These are phyloP conservation scores for Speoplatyrhinus poulsoni DNA, from an alignment of 2,113 vertebrate species.

Conservation along the genomic window DNA sequence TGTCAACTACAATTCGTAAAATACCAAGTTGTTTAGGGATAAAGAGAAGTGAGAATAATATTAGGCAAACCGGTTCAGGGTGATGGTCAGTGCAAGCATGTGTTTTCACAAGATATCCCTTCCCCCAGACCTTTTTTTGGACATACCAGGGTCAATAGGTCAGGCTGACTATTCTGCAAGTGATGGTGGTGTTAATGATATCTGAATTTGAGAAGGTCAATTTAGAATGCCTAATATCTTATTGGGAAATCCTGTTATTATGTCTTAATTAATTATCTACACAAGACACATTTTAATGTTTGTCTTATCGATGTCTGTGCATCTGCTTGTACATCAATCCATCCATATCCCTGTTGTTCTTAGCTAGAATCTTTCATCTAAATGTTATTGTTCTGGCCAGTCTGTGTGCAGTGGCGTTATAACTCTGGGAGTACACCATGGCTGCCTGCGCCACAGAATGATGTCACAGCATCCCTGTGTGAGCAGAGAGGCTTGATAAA, in stretches of 20 bases:
- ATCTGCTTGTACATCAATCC: neutral
- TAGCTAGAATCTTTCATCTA: constrained; percentile 17
- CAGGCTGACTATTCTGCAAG: constrained; percentile 33
- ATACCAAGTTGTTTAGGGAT: constrained; percentile 12
- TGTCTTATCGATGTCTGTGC: neutral
- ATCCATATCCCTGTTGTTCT: constrained; percentile 7
- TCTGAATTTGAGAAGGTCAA: constrained; percentile 8
- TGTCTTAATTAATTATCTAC: constrained; percentile 1
- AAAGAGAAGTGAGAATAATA: constrained; percentile 12
- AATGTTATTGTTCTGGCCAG: constrained; percentile 36
- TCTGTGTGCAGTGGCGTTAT: neutral
- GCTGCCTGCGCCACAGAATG: constrained; percentile 43
- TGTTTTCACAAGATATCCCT: constrained; percentile 17
- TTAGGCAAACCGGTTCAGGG: constrained; percentile 26
- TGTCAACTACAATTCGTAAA: constrained; percentile 16
- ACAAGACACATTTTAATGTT: neutral
- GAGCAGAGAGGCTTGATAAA: constrained; percentile 63
- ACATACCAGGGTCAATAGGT: constrained; percentile 57
- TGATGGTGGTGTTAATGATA: constrained; percentile 45
- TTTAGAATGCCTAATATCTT: neutral
- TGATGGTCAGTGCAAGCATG: neutral
- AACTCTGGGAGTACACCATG: constrained; percentile 14
- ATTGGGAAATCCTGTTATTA: constrained; percentile 18
- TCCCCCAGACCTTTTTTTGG: constrained; percentile 23
- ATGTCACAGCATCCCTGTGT: constrained; percentile 54